Base-by-base conservation (phyloP, 2,113 vertebrate genomes). In the Pitta sordida region DNA sequence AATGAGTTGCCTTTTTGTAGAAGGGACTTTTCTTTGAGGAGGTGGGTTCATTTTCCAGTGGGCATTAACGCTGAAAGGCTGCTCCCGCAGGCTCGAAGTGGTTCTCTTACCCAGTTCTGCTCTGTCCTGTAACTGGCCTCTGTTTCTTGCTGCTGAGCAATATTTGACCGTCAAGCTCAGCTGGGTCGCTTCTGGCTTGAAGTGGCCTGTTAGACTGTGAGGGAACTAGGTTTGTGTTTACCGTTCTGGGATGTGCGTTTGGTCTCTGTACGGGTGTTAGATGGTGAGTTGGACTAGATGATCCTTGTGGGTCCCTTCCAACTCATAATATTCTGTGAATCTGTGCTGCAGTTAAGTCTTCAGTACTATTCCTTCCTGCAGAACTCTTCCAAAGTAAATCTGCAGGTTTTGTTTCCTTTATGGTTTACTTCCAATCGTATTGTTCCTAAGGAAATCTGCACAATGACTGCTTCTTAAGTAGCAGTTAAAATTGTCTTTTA, bases 361-460 rank as follows among this genome's bases (percentile, higher is more conserved):
- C 27, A 9, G 68, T 77, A n/a, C 36, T 48, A 11, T 3, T 90
- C 52, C 68, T 93, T 86, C 56, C 65, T 2, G 7, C 36, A 82
- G 80, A 64, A 39, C 18, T 69, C 37, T 77, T 79, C 81, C 84
- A 73, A 88, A 87, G 58, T 87, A 91, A 91, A 88, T 65, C 23
- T 2, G 1, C 60, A 56, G 26, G 26, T 39, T 49, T 39, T 27
- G n/a, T 0, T 2, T 11, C 22, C 5, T 9, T 4, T 1, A 1
- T 30, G 48, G 15, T 65, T 91, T 73, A 5, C 21, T 86, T 91
- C 49, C n/a, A 76, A 2, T 86, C 44, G 6, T 68, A 21, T 32
- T 23, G 90, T 85, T 79, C 44, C n/a, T 32, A 51, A 77, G 79
- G 51, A 48, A 37, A 48, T 34, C 32, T 83, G 75, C 64, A 59